phyloP scores from a whole-genome alignment of 2,113 vertebrate genomes.

The Miniopterus natalensis region DNA sequence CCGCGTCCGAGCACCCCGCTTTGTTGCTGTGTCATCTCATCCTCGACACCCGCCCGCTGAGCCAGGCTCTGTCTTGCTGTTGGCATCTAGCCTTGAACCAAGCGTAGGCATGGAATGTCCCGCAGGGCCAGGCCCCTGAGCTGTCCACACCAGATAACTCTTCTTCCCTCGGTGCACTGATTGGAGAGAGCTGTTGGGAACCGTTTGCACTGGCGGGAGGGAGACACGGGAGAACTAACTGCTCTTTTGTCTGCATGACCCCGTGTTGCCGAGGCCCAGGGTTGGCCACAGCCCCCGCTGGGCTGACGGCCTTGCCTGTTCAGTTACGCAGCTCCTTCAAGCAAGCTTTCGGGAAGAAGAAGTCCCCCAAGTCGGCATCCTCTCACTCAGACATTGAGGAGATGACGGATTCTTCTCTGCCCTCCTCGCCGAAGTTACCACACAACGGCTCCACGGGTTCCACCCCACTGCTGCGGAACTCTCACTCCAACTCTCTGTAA shows the following conservation, averaged over 20 bases:
- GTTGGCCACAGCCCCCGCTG: not conserved
- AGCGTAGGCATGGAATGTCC: slow-evolving; percentile 80
- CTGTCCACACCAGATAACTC: slow-evolving; percentile 75
- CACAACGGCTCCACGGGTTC: slow-evolving; percentile 91
- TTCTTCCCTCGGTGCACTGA: slow-evolving; percentile 84
- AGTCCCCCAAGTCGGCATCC: slow-evolving; percentile 98
- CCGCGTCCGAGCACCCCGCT: slow-evolving; percentile 76
- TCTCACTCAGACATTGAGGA: slow-evolving; percentile 99
- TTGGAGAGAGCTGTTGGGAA: slow-evolving; percentile 36
- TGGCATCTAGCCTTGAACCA: slow-evolving; percentile 71
- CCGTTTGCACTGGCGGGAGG: not conserved
- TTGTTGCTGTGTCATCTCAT: slow-evolving; percentile 70
- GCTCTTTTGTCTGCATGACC: slow-evolving; percentile 85
- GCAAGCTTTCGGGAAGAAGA: slow-evolving; percentile 99
- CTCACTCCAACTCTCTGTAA: slow-evolving; percentile 96
- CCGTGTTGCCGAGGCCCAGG: not conserved
- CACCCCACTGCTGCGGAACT: slow-evolving; percentile 93
- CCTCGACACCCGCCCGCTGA: slow-evolving; percentile 71
- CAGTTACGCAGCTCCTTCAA: slow-evolving; percentile 99
- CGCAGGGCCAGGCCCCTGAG: slow-evolving; percentile 70
- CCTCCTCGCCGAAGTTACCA: slow-evolving; percentile 96
- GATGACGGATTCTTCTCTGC: slow-evolving; percentile 97
- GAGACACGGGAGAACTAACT: not conserved
- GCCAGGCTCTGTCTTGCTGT: slow-evolving; percentile 77
- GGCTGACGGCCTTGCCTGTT: slow-evolving; percentile 74